Evolutionary conservation across 2,797 vertebrate species (phyloP), one percentile per base, ranked within the genome.

Genomic region (Hyperoplus immaculatus): DNA sequence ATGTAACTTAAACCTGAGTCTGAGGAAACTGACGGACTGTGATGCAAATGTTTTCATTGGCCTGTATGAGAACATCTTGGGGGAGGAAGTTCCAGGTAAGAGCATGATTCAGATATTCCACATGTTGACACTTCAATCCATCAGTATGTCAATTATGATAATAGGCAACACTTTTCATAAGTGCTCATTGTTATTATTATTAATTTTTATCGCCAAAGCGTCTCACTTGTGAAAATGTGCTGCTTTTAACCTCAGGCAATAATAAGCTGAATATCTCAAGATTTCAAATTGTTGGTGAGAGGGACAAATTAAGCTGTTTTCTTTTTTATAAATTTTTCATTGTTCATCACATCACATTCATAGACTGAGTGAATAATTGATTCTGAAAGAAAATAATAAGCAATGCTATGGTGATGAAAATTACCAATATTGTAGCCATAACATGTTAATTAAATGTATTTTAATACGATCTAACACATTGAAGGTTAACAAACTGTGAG

Each of bases 81-180:
- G 96, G 82, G 97, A 99, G 85, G 95, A 95, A 65, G 98, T 99
- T 69, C 98, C 98, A 96, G 98, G 98, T 98, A 92, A 93, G 64
- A 54, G 0, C 4, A 46, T 60, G 9, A 55, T 56, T 6, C 47
- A 59, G 21, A 60, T 43, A 16, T 15, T 53, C 11, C 6, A 16
- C 4, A 72, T 38, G 16, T 18, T n/a, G 15, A 8, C 8, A 41
- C 9, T 62, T 21, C 29, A 62, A 36, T 18, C 29, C 0, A 45
- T 55, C 3, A 42, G 51, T 7, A 42, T 8, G 41, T 29, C 29
- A 3, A 29, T 29, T 29, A 16, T 15, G 57, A 45, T 43, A 21
- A 2, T 7, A 6, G n/a, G 15, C 42, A 39, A 11, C 6, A 5
- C 15, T 16, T 57, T 53, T 15, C 0, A 21, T 18, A 1, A 50